Evolutionary conservation across 2,113 vertebrate species (phyloP).

Genomic region (Oryzias woworae): DNA sequence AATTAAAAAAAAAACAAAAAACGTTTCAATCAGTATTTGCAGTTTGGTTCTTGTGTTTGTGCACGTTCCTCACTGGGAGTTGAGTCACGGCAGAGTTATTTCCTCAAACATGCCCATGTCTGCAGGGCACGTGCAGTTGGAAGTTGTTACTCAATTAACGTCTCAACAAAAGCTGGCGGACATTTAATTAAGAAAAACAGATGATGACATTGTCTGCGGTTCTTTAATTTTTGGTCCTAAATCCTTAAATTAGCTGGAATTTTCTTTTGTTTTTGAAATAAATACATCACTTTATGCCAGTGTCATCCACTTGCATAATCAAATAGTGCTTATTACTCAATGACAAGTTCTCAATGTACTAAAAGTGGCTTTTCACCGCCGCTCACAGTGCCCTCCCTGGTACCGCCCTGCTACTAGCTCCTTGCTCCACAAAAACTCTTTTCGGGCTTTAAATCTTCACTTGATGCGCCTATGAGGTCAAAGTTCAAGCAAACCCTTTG

Average conservation of each 20-base stretch:
- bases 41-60: neutral
- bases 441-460: too few relatives aligned
- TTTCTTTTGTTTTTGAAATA: neutral
- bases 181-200: conserved; percentile 16
- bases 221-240: neutral
- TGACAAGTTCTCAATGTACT: too few relatives aligned
- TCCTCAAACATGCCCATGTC: conserved; percentile 39
- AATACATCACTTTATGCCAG: neutral
- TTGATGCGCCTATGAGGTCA: too few relatives aligned
- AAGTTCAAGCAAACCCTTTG: too few relatives aligned
- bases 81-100: conserved; percentile 38
- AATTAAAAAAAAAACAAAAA: neutral
- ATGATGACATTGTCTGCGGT: conserved; percentile 26
- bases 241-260: neutral
- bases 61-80: conserved; percentile 1
- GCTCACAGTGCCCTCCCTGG: neutral
- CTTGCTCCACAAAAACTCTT: too few relatives aligned
- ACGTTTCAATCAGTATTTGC: neutral
- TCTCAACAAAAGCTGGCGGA: conserved; percentile 19
- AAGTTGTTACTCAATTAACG: conserved; percentile 37
- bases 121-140: conserved; percentile 29
- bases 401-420: too few relatives aligned
- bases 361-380: neutral
- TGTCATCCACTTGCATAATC: neutral
- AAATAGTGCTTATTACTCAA: neutral